phyloP scores from a whole-genome alignment of 2,888 invertebrate genomes.

The Meteorus cinctellus region DNA sequence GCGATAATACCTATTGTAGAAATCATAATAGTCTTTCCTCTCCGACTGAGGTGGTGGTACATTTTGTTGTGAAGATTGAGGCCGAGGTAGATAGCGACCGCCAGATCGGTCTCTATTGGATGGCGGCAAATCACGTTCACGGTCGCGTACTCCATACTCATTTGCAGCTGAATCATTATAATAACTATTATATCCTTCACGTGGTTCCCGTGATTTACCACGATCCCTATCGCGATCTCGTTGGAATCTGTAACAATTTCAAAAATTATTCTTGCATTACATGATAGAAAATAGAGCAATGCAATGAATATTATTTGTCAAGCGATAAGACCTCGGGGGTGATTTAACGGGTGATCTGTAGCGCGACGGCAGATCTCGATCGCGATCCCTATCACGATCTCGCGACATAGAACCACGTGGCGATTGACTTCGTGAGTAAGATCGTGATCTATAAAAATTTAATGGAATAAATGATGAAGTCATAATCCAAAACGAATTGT shows the following conservation, averaged over 20 bases:
- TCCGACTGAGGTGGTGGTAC: slow-evolving; percentile 66
- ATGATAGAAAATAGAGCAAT: not conserved
- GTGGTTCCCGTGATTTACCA: slow-evolving; percentile 66
- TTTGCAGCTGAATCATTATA: slow-evolving; percentile 68
- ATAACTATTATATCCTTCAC: slow-evolving; percentile 67
- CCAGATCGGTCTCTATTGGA: slow-evolving; percentile 52
- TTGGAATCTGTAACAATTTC: slow-evolving; percentile 62
- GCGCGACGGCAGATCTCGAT: slow-evolving; percentile 64
- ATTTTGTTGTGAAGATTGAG: slow-evolving; percentile 65
- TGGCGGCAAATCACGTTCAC: slow-evolving; percentile 66
- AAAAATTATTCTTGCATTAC: slow-evolving; percentile 13
- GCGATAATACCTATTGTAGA: slow-evolving; percentile 74
- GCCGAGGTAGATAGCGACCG: slow-evolving; percentile 66
- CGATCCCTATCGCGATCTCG: slow-evolving; percentile 69
- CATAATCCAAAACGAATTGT: not conserved
- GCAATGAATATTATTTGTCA: slow-evolving; percentile 1
- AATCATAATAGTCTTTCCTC: slow-evolving; percentile 74
- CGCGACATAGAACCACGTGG: slow-evolving; percentile 75
- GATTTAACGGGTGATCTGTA: slow-evolving; percentile 70
- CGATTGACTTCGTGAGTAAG: slow-evolving; percentile 78
- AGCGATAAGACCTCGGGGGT: slow-evolving; percentile 64
- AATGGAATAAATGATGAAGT: slow-evolving; percentile 18
- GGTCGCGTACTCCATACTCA: slow-evolving; percentile 67
- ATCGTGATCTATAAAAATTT: slow-evolving; percentile 77
- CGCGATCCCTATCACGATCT: slow-evolving; percentile 67